Evolutionary conservation across 2,113 vertebrate genomes (phyloP).

Genomic region (Hucho hucho): DNA sequence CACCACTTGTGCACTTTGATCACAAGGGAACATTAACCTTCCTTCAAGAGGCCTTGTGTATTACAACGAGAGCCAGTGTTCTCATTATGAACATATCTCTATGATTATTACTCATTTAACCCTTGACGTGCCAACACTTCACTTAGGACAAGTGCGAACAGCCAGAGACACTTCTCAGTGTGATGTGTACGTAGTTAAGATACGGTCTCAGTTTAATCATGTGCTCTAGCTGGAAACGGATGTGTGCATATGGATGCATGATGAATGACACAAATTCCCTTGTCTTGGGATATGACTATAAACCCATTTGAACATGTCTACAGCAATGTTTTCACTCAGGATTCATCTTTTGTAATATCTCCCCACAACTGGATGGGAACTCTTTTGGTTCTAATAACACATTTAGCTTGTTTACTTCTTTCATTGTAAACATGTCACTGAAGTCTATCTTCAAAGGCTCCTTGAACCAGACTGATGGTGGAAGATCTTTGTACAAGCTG

Average conservation of each 20-base stretch:
- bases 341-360: neutral
- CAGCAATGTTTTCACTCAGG: neutral
- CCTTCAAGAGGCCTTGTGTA: constrained; percentile 40
- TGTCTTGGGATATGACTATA: neutral
- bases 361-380: neutral
- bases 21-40: constrained; percentile 39
- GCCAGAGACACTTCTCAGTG: neutral
- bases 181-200: neutral
- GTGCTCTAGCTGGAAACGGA: neutral
- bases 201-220: neutral
- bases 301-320: neutral
- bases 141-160: neutral
- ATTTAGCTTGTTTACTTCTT: neutral
- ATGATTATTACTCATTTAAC: neutral
- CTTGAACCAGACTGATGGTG: neutral
- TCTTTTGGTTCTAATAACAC: too few species aligned
- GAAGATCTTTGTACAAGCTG: too few species aligned
- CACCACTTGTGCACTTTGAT: constrained; percentile 55
- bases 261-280: neutral
- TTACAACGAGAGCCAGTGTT: constrained; percentile 41
- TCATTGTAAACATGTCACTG: neutral
- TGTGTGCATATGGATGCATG: neutral
- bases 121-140: neutral
- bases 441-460: neutral
- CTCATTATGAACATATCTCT: constrained; percentile 18